phyloP scores from a whole-genome alignment of 1,140 invertebrate species.

The Saccostrea cuccullata region DNA sequence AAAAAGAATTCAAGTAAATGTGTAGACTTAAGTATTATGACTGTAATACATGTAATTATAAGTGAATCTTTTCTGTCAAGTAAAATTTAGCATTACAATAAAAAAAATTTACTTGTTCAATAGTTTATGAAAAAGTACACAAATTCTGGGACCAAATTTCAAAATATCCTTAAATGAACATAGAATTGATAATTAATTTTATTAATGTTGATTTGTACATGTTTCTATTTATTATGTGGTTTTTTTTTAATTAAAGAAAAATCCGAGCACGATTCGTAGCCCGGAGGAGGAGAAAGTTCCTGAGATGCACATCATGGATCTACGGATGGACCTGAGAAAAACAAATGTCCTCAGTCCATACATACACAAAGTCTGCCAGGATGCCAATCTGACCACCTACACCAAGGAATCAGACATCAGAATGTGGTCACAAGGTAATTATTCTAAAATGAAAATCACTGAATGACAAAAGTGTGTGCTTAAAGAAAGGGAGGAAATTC shows the following conservation, averaged over 20 bases:
- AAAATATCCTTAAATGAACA: no score
- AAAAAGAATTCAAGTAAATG: no score
- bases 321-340: constrained; percentile 75
- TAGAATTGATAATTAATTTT: no score
- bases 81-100: no score
- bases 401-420: constrained; percentile 88
- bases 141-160: no score
- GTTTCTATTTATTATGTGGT: neutral
- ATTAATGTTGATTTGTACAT: no score
- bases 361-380: constrained; percentile 86
- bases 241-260: constrained; percentile 83
- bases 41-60: no score
- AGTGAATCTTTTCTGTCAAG: no score
- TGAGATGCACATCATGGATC: constrained; percentile 89
- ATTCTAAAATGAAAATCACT: neutral
- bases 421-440: constrained; percentile 77
- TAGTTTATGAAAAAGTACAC: no score
- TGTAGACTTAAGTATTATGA: no score
- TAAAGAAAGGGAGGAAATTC: neutral
- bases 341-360: constrained; percentile 71
- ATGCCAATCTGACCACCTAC: constrained; percentile 88
- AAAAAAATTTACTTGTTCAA: no score
- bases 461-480: neutral
- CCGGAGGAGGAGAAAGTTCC: constrained; percentile 93
- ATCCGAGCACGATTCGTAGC: constrained; percentile 88